Percentiles rank a stretch among this genome's conserved stretches.
Conservation (phyloP, 2,888 invertebrate species). For the Phaonia tiefii region DNA sequence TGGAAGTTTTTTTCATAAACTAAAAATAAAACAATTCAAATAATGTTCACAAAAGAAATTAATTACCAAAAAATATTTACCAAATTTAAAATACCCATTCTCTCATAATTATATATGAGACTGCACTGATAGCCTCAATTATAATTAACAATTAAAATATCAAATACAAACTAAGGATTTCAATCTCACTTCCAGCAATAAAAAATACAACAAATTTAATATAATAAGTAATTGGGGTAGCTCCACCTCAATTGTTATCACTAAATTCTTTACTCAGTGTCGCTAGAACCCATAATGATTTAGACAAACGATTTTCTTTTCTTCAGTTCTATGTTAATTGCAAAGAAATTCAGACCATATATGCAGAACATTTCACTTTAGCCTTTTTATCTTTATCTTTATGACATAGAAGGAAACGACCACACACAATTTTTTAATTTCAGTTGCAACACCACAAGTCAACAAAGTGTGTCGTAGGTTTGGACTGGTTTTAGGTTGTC, state of each 20-base stretch:
- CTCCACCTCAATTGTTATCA: not conserved
- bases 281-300: slow-evolving; percentile 19
- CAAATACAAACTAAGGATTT: slow-evolving; percentile 19
- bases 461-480: slow-evolving; percentile 21
- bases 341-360: slow-evolving; percentile 17
- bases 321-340: too few relatives aligned
- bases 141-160: too few relatives aligned
- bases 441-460: slow-evolving; percentile 28
- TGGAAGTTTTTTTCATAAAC: too few relatives aligned
- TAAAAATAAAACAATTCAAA: too few relatives aligned
- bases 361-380: slow-evolving; percentile 31
- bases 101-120: too few relatives aligned
- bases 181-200: slow-evolving; percentile 11
- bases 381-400: too few relatives aligned
- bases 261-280: slow-evolving; percentile 29
- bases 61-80: too few relatives aligned
- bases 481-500: slow-evolving; percentile 10
- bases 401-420: slow-evolving; percentile 20
- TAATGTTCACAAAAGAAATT: too few relatives aligned
- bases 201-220: slow-evolving; percentile 23
- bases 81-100: too few relatives aligned
- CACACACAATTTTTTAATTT: slow-evolving; percentile 18
- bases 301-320: slow-evolving; percentile 32
- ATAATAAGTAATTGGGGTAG: slow-evolving; percentile 15
- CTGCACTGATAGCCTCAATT: too few relatives aligned